phyloP scores from a whole-genome alignment of 2,113 vertebrate species.

The Mystacornis crossleyi region DNA sequence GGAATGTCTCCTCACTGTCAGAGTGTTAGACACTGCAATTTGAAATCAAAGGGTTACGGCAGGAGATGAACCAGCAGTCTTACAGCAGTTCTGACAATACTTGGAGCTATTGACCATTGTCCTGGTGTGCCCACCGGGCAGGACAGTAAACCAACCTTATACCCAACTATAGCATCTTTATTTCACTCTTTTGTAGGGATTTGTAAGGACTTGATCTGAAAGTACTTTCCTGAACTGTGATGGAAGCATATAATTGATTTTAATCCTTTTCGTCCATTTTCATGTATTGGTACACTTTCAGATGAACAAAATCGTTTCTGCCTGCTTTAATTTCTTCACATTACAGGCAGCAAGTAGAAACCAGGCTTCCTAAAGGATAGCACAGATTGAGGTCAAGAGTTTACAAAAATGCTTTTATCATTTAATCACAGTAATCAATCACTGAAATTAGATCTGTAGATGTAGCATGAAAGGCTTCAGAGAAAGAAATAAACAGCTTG shows the following conservation, averaged over 20 bases:
- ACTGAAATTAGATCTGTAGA: constrained; percentile 61
- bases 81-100: background rate
- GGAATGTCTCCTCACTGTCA: background rate
- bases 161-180: background rate
- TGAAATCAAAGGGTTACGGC: background rate
- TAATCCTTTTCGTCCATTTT: background rate
- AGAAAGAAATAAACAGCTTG: constrained; percentile 59
- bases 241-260: background rate
- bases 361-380: background rate
- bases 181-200: background rate
- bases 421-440: constrained; percentile 68
- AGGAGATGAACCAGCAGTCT: background rate
- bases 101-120: background rate
- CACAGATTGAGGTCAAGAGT: constrained; percentile 36
- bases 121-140: background rate
- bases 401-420: constrained; percentile 55
- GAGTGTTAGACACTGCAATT: background rate
- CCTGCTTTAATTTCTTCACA: constrained; percentile 24
- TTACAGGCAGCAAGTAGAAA: constrained; percentile 3
- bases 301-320: background rate
- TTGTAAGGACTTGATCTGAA: background rate
- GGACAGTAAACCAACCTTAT: background rate
- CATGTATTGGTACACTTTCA: background rate
- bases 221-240: background rate
- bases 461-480: constrained; percentile 48